These are phyloP conservation scores for Venustaconcha ellipsiformis DNA, from an alignment of 1,140 invertebrate species.

Conservation along the genomic window DNA sequence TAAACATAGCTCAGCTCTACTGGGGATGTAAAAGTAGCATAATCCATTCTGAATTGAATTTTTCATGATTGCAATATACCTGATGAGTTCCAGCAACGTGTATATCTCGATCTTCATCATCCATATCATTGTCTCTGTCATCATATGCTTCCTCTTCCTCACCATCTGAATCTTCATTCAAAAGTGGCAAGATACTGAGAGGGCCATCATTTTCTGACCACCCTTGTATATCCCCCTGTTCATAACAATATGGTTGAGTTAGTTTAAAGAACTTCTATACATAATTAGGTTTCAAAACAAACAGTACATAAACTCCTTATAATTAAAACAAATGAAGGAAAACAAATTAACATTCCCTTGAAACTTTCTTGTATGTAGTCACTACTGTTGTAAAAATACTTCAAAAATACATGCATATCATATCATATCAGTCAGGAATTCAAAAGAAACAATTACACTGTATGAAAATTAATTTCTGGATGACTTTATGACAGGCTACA, in stretches of 20 bases:
- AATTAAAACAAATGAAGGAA: too few species aligned
- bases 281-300: too few species aligned
- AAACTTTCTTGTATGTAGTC: not conserved
- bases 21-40: conserved; percentile 42
- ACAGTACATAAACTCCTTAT: too few species aligned
- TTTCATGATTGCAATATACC: too few species aligned
- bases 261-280: not conserved
- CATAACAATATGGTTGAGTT: not conserved
- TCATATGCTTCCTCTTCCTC: conserved; percentile 28
- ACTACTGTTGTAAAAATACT: not conserved
- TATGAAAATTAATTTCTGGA: too few species aligned
- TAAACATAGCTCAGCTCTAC: not conserved
- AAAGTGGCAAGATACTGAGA: conserved; percentile 26
- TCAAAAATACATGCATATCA: not conserved
- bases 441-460: too few species aligned
- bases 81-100: not conserved
- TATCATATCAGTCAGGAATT: not conserved
- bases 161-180: conserved; percentile 30
- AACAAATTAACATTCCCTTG: too few species aligned
- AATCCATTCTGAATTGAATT: conserved; percentile 36
- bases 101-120: not conserved
- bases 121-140: conserved; percentile 5
- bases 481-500: too few species aligned
- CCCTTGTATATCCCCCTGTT: conserved; percentile 29
- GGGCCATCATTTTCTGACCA: conserved; percentile 34